phyloP scores from a whole-genome alignment of 2,113 vertebrate genomes.

The Orientallactaga bullata region DNA sequence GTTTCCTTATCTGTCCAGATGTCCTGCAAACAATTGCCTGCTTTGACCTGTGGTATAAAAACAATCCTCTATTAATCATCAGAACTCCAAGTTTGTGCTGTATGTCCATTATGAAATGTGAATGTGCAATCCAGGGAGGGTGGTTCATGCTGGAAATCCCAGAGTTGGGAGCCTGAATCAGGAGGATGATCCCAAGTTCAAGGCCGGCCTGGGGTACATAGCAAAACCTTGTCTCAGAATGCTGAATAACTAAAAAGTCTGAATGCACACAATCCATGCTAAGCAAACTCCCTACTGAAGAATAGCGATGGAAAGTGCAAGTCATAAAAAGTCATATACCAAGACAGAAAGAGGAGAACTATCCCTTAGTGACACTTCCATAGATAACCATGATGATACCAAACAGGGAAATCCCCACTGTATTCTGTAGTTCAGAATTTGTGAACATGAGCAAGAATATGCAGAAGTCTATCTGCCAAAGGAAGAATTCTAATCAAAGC shows the following conservation, averaged over 20 bases:
- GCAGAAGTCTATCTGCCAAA: not conserved
- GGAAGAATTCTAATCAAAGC: not conserved
- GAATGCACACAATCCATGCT: not conserved
- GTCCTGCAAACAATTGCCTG: not conserved
- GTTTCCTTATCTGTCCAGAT: not conserved
- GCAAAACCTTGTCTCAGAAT: too few species aligned
- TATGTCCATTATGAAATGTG: not conserved
- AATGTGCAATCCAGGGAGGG: not conserved
- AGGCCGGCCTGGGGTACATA: not conserved
- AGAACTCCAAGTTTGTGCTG: not conserved
- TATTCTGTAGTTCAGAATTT: not conserved
- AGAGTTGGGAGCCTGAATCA: not conserved
- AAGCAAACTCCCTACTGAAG: constrained; percentile 3
- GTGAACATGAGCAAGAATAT: not conserved
- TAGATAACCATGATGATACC: not conserved
- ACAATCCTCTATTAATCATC: not conserved
- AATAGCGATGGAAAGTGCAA: not conserved
- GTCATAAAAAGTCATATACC: not conserved
- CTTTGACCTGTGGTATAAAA: not conserved
- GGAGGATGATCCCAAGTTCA: too few species aligned
- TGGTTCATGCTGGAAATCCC: not conserved
- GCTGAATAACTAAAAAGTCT: not conserved
- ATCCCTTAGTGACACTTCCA: too few species aligned
- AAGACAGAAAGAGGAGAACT: too few species aligned
- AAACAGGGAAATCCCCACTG: not conserved